Percentiles rank a stretch among this genome's conserved stretches.
Evolutionary conservation across 2,113 vertebrate species (phyloP).

Genomic region (Leuciscus idus): DNA sequence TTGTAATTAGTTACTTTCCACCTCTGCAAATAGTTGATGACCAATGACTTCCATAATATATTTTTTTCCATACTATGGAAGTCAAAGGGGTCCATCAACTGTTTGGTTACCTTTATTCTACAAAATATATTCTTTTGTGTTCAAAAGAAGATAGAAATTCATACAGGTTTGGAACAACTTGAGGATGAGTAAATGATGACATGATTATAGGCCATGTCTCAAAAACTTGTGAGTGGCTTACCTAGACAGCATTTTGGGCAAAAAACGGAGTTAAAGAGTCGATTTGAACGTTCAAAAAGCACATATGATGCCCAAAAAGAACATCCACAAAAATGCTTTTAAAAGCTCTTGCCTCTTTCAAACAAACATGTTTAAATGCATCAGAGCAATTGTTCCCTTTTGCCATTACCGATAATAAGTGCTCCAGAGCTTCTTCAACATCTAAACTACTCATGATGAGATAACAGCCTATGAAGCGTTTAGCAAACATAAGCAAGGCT

Average conservation of each 20-base stretch:
- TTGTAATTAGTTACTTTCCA: too few relatives aligned
- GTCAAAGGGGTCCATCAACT: too few relatives aligned
- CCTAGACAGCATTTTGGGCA: not conserved
- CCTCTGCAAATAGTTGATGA: too few relatives aligned
- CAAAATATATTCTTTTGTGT: too few relatives aligned
- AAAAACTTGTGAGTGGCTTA: not conserved
- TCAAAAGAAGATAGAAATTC: too few relatives aligned
- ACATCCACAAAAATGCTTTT: not conserved
- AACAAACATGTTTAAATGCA: constrained; percentile 1
- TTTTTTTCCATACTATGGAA: too few relatives aligned
- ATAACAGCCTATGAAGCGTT: constrained; percentile 8
- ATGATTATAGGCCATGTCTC: not conserved
- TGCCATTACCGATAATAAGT: not conserved
- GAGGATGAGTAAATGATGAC: too few relatives aligned
- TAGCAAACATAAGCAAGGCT: constrained; percentile 5
- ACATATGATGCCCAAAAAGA: not conserved
- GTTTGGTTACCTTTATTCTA: too few relatives aligned
- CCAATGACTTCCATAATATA: too few relatives aligned
- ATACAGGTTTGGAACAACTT: too few relatives aligned
- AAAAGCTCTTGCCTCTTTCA: not conserved
- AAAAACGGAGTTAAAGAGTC: not conserved
- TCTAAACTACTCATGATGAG: constrained; percentile 11
- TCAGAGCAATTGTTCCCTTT: not conserved
- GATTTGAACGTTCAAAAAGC: not conserved
- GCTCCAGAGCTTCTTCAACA: not conserved